Percentiles rank a stretch among this genome's conserved stretches.
These are phyloP conservation scores for Siphamia tubifer DNA, from an alignment of 2,113 vertebrate species.

Conservation along the genomic window DNA sequence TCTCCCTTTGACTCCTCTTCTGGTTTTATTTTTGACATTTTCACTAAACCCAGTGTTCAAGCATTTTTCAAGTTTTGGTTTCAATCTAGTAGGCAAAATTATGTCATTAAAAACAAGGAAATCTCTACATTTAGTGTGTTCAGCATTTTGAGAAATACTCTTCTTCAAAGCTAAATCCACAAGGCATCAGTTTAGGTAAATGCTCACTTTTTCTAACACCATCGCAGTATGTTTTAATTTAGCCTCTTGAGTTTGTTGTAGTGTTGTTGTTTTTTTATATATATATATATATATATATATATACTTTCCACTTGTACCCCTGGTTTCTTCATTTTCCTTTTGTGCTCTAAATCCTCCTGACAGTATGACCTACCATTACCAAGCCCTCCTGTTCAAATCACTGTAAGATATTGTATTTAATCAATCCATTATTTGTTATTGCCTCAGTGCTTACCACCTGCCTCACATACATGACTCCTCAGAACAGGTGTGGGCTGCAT, in stretches of 20 bases:
- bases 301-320: not conserved
- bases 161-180: not conserved
- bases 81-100: not conserved
- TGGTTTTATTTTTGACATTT: conserved; percentile 10
- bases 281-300: too few species aligned
- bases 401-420: conserved; percentile 1
- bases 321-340: not conserved
- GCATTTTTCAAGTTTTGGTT: not conserved
- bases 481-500: conserved; percentile 53
- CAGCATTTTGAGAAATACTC: conserved; percentile 5
- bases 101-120: conserved; percentile 6
- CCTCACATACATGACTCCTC: conserved; percentile 4
- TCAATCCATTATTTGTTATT: not conserved
- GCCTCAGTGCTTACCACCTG: conserved; percentile 1
- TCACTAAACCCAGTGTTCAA: not conserved
- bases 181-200: conserved; percentile 18
- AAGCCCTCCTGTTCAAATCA: conserved; percentile 4
- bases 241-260: not conserved
- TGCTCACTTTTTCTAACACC: conserved; percentile 32
- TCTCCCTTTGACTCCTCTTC: conserved; percentile 47
- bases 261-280: not conserved
- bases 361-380: not conserved
- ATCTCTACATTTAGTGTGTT: not conserved
- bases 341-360: not conserved
- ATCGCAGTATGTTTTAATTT: conserved; percentile 56